Evolutionary conservation across 2,888 invertebrate genomes (phyloP), one percentile per base, ranked within the genome.

Genomic region (Parasteatoda lunata): DNA sequence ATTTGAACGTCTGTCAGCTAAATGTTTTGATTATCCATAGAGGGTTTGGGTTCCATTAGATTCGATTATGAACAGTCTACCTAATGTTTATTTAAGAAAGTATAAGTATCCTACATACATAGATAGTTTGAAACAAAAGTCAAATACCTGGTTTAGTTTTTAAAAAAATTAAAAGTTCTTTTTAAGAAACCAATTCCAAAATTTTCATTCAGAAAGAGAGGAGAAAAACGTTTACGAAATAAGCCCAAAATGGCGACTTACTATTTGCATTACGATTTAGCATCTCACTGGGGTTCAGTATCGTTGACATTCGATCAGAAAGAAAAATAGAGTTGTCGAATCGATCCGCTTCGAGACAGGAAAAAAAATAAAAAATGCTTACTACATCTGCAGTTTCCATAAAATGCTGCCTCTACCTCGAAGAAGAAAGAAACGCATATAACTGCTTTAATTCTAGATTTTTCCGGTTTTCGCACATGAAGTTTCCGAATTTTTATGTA

Each of bases 241-340:
- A 66, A 49, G 49, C 77, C 85, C 64, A 85, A 85, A 71, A 85
- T 85, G 85, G 85, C 85, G 76, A 8, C 52, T 13, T 8, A 15
- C 30, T 73, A 59, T 82, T 64, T 70, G 75, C 69, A 64, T 48
- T 68, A 47, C 64, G 47, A 75, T 75, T 64, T 73, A 54, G 70
- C 65, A 70, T 77, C 78, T 70, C 80, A 30, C 65, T 52, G 78
- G 76, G 85, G 80, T 76, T 76, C 71, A 80, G 85, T 85, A 81
- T 86, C 81, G 86, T 86, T 86, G 86, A 82, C 86, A 86, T 86
- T 86, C 86, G 86, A 86, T 86, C 86, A 86, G 86, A 81, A 77
- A 69, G 77, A 77, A 79, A 82, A 86, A 86, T 81, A 77, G 86
- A 82, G 86, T 82, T 81, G 86, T 81, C 73, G 73, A 54, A 86